phyloP scores from a whole-genome alignment of 1,140 invertebrate genomes.

The Littorina saxatilis region DNA sequence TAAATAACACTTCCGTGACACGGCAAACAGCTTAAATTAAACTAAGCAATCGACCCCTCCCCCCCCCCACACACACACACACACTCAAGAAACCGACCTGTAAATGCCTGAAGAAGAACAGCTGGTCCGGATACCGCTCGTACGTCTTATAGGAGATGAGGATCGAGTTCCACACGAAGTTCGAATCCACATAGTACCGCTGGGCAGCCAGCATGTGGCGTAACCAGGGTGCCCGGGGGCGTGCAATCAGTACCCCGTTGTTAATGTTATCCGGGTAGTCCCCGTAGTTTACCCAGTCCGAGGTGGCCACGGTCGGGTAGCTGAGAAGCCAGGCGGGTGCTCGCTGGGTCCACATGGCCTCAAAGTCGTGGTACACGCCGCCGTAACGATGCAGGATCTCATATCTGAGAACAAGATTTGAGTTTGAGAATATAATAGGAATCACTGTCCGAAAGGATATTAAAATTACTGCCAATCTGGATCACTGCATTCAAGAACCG shows the following conservation, averaged over 20 bases:
- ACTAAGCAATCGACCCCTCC: too few species aligned
- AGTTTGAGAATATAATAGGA: too few species aligned
- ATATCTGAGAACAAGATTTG: too few species aligned
- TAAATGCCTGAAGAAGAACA: not conserved
- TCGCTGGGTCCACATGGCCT: too few species aligned
- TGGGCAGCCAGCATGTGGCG: slow-evolving; percentile 17
- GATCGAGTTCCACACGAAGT: slow-evolving; percentile 19
- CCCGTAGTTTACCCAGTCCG: slow-evolving; percentile 27
- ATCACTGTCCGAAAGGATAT: too few species aligned
- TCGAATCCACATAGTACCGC: not conserved
- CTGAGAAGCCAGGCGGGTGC: slow-evolving; percentile 22
- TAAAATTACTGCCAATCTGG: too few species aligned
- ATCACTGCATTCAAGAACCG: too few species aligned
- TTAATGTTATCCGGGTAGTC: slow-evolving; percentile 40
- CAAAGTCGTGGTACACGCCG: slow-evolving; percentile 18
- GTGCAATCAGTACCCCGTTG: slow-evolving; percentile 36
- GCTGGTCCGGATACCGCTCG: not conserved
- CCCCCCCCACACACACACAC: too few species aligned
- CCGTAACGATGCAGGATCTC: not conserved
- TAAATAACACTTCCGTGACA: too few species aligned
- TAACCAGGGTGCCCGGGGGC: slow-evolving; percentile 29
- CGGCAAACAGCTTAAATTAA: too few species aligned
- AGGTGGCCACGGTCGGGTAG: slow-evolving; percentile 33
- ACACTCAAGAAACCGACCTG: too few species aligned
- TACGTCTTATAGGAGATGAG: slow-evolving; percentile 43